Conservation (phyloP, 64 coral and sea anemone species). For the Porites australiensis region DNA sequence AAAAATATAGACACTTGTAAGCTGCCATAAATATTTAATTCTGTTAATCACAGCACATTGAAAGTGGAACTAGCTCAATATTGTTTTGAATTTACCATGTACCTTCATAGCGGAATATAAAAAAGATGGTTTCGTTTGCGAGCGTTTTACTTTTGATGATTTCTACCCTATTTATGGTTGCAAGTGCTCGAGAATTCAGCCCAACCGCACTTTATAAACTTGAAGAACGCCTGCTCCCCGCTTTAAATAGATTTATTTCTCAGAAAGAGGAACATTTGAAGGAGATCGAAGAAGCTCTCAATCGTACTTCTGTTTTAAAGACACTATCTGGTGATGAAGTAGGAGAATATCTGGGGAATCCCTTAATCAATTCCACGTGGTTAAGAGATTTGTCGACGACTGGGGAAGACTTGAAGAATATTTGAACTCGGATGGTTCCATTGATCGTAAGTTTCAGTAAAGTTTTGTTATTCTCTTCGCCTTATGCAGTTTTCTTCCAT, state of each 20-base stretch:
- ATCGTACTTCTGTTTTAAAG: slow-evolving; percentile 23
- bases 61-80: neutral
- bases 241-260: slow-evolving; percentile 16
- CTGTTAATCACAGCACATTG: neutral
- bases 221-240: slow-evolving; percentile 14
- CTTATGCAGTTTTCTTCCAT: neutral
- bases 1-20: slow-evolving; percentile 14
- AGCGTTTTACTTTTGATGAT: neutral
- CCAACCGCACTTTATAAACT: neutral
- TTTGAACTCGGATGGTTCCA: slow-evolving; percentile 20
- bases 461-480: neutral
- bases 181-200: neutral
- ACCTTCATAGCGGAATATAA: neutral
- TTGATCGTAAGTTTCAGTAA: slow-evolving; percentile 26
- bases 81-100: neutral
- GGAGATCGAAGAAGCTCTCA: slow-evolving; percentile 16
- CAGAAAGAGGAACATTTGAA: slow-evolving; percentile 42
- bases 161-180: neutral
- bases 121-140: neutral
- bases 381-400: slow-evolving; percentile 50
- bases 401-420: slow-evolving; percentile 54
- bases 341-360: slow-evolving; percentile 65
- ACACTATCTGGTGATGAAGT: slow-evolving; percentile 29
- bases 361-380: slow-evolving; percentile 56
- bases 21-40: slow-evolving; percentile 14